Conservation (phyloP, 2,113 vertebrate genomes). For the Gnathonemus echidnorhynchus region DNA sequence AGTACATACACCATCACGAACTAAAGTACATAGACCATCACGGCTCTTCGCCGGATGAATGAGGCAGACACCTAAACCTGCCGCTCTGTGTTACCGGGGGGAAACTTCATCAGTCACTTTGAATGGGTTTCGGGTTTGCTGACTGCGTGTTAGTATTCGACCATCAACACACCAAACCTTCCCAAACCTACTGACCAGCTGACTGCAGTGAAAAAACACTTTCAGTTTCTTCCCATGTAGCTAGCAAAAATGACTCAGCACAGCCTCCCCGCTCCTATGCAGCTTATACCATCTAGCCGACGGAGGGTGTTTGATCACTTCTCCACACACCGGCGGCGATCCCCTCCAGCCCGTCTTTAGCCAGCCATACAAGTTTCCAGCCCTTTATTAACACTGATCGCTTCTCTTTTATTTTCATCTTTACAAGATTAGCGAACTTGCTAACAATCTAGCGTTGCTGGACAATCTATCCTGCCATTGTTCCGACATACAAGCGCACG, state of each 20-base stretch:
- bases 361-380: not conserved
- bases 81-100: not conserved
- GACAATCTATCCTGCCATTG: not conserved
- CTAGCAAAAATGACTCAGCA: constrained; percentile 13
- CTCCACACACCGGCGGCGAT: not conserved
- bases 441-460: not conserved
- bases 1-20: too few relatives aligned
- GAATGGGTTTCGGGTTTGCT: not conserved
- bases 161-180: not conserved
- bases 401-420: not conserved
- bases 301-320: not conserved
- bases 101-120: not conserved
- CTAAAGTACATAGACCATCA: not conserved
- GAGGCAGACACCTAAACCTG: not conserved
- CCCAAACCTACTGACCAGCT: not conserved
- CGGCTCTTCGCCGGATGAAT: not conserved
- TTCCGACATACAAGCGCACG: not conserved
- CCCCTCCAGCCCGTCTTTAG: not conserved
- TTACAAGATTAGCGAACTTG: not conserved
- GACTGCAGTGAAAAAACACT: not conserved
- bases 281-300: not conserved
- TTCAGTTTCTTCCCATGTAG: constrained; percentile 11
- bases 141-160: not conserved
- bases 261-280: not conserved
- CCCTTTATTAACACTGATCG: not conserved